A percentile compares a stretch with the other conserved stretches of the same genome.
phyloP scores from a whole-genome alignment of 2,888 invertebrate genomes.

The Dysmachus trigonus region DNA sequence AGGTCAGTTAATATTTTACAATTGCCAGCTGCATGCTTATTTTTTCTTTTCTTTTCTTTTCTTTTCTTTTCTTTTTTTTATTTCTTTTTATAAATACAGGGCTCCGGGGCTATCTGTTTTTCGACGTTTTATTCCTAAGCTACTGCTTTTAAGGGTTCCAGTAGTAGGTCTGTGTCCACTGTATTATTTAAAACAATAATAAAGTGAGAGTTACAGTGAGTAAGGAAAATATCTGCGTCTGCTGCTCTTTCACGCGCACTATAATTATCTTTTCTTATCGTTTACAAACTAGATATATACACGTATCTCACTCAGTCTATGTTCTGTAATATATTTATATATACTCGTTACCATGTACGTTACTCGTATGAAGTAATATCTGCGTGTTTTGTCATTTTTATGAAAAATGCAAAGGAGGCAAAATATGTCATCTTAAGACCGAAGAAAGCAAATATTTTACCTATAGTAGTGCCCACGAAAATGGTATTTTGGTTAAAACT shows the following conservation, averaged over 20 bases:
- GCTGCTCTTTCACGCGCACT: background rate
- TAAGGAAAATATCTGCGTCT: conserved; percentile 19
- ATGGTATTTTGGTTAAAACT: background rate
- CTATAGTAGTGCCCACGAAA: conserved; percentile 26
- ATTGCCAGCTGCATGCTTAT: background rate
- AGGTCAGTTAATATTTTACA: conserved; percentile 23
- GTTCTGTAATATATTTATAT: conserved; percentile 5
- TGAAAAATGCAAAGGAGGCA: conserved; percentile 36
- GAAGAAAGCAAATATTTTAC: conserved; percentile 31
- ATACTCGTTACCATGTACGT: background rate
- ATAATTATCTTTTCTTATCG: background rate
- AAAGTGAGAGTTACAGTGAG: conserved; percentile 43
- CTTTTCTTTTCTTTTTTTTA: background rate
- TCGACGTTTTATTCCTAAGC: background rate
- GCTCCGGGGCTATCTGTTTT: background rate
- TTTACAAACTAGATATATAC: conserved; percentile 36
- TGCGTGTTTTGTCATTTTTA: conserved; percentile 24
- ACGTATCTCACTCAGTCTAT: conserved; percentile 43
- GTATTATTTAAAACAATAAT: conserved; percentile 52
- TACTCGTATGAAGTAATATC: background rate
- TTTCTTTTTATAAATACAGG: background rate
- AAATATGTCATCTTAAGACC: conserved; percentile 17
- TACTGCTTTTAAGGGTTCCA: background rate
- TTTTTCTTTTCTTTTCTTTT: background rate
- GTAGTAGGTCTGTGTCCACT: conserved; percentile 37